Evolutionary conservation across 2,888 invertebrate species (phyloP).

Genomic region (Parasteatoda lunata): DNA sequence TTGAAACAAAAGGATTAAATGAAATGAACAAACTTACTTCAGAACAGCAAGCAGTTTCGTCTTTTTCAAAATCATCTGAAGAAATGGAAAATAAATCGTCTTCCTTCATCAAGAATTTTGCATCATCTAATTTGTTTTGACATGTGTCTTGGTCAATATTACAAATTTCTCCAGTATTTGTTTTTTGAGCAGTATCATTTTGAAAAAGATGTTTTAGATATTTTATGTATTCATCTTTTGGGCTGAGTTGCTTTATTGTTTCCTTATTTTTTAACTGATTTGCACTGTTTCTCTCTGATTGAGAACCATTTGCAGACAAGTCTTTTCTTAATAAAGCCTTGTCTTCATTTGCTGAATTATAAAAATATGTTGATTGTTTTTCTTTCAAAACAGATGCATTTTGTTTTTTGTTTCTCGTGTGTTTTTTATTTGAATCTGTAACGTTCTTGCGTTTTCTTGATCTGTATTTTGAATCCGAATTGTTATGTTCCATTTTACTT

Average conservation of each 20-base stretch:
- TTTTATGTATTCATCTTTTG: slow-evolving; percentile 1
- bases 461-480: no score
- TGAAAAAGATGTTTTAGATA: not conserved
- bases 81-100: slow-evolving; percentile 52
- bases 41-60: not conserved
- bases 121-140: not conserved
- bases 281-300: not conserved
- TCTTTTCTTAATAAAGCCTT: no score
- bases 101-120: not conserved
- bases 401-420: not conserved
- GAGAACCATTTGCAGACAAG: no score
- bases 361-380: no score
- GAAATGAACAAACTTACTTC: not conserved
- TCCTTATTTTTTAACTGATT: slow-evolving; percentile 17
- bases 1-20: no score
- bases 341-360: no score
- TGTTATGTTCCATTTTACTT: no score
- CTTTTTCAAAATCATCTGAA: slow-evolving; percentile 18
- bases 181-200: not conserved
- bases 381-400: not conserved
- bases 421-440: not conserved
- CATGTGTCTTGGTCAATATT: not conserved
- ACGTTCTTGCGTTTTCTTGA: not conserved
- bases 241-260: not conserved
- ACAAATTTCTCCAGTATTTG: not conserved